phyloP scores from a whole-genome alignment of 2,113 vertebrate species.

The Mobula hypostoma region DNA sequence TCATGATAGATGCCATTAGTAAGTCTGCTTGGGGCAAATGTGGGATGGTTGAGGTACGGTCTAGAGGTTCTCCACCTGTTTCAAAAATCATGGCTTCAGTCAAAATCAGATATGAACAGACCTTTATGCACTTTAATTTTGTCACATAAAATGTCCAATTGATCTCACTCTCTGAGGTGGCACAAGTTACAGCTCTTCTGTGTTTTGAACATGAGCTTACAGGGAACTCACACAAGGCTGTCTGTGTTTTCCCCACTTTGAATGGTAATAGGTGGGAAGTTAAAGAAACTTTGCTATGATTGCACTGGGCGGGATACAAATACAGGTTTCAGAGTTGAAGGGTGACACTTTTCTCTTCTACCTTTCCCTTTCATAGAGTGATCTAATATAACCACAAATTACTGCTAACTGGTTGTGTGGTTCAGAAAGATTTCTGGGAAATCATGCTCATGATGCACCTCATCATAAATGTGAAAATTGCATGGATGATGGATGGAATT shows the following conservation, averaged over 20 bases:
- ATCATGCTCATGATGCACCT: neutral
- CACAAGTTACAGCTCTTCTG: neutral
- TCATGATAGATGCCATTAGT: neutral
- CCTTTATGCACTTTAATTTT: neutral
- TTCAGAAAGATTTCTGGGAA: neutral
- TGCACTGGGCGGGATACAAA: neutral
- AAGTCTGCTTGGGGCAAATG: neutral
- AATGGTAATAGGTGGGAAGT: neutral
- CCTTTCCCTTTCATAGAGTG: neutral
- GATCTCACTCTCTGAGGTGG: neutral
- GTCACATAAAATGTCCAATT: neutral
- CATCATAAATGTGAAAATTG: neutral
- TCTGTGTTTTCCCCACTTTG: neutral
- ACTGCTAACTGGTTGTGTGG: neutral
- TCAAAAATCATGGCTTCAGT: neutral
- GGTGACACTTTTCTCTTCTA: no score
- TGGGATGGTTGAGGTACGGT: neutral
- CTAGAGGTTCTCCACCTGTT: neutral
- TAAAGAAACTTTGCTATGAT: neutral
- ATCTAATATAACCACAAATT: neutral
- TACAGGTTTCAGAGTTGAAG: neutral
- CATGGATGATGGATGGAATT: neutral
- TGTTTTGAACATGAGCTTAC: neutral
- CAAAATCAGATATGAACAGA: neutral
- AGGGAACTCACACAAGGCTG: neutral